A percentile compares a stretch with the other conserved stretches of the same genome.
Evolutionary conservation across 2,888 invertebrate species (phyloP).

Genomic region (Autographa pulchrina): DNA sequence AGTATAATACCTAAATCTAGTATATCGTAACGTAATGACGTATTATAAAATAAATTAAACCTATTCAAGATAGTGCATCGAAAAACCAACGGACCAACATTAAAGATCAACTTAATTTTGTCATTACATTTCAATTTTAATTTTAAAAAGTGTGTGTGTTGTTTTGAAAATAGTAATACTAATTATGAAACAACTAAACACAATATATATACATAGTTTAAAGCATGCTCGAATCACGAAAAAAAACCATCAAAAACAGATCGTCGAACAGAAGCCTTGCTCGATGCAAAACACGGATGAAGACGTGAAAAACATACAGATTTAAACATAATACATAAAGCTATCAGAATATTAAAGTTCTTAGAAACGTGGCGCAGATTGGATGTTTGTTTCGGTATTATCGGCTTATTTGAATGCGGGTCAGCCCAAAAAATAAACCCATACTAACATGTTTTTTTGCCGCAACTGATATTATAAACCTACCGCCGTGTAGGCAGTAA

Average conservation of each 20-base stretch:
- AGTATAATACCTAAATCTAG: constrained; percentile 31
- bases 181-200: too few relatives aligned
- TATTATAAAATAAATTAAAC: constrained; percentile 9
- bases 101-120: too few relatives aligned
- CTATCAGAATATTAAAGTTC: constrained; percentile 45
- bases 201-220: too few relatives aligned
- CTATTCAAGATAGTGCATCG: too few relatives aligned
- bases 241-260: constrained; percentile 31
- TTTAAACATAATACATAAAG: constrained; percentile 44
- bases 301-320: constrained; percentile 41
- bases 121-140: too few relatives aligned
- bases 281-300: constrained; percentile 29
- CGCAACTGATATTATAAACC: not conserved
- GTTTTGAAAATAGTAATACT: too few relatives aligned
- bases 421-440: constrained; percentile 8
- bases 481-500: too few relatives aligned
- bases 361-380: constrained; percentile 32
- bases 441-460: not conserved
- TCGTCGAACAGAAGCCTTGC: constrained; percentile 7
- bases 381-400: constrained; percentile 27
- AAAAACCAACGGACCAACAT: too few relatives aligned
- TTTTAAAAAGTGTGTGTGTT: too few relatives aligned
- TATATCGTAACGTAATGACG: constrained; percentile 26
- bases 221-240: not conserved
- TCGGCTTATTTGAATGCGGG: constrained; percentile 32